Evolutionary conservation across 2,888 invertebrate genomes (phyloP).

Genomic region (Chrysina gloriosa): DNA sequence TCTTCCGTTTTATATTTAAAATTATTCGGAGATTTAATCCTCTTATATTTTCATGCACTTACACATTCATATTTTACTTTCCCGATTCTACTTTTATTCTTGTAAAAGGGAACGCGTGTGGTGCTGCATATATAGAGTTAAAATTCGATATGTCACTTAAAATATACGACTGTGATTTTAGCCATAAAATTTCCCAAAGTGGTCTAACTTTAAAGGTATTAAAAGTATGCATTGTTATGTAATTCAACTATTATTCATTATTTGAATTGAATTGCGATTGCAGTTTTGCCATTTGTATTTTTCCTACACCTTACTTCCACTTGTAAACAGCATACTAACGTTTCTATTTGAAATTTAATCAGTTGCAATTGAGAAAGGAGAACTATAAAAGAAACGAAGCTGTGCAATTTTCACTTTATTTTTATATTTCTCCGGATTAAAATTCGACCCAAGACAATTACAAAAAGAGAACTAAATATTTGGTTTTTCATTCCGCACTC

Average conservation of each 20-base stretch:
- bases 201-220: too few relatives aligned
- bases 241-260: too few relatives aligned
- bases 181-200: too few relatives aligned
- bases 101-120: too few relatives aligned
- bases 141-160: too few relatives aligned
- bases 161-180: too few relatives aligned
- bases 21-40: slow-evolving; percentile 40
- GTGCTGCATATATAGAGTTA: too few relatives aligned
- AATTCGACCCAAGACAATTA: slow-evolving; percentile 23
- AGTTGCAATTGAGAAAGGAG: background rate
- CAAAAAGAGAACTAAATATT: slow-evolving; percentile 11
- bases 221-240: too few relatives aligned
- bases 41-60: slow-evolving; percentile 29
- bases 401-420: background rate
- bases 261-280: too few relatives aligned
- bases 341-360: background rate
- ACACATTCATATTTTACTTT: slow-evolving; percentile 1
- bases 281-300: too few relatives aligned
- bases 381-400: background rate
- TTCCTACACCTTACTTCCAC: too few relatives aligned
- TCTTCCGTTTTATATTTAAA: slow-evolving; percentile 51
- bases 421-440: slow-evolving; percentile 20
- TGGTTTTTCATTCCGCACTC: slow-evolving; percentile 20
- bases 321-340: background rate
- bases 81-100: too few relatives aligned